Evolutionary conservation across 2,888 invertebrate species (phyloP).

Genomic region (Microchrysa polita): DNA sequence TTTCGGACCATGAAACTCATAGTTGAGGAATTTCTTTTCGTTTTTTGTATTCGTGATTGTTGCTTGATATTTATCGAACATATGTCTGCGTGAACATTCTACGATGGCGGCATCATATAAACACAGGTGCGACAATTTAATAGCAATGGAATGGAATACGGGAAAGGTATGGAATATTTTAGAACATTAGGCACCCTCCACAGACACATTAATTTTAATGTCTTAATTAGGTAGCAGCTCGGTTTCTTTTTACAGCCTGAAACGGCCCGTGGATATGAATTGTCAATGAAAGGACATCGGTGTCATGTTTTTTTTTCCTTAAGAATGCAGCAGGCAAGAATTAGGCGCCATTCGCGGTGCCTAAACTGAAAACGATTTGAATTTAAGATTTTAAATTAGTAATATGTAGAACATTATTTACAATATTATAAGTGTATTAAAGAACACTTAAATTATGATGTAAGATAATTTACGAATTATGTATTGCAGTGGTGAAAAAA

Average conservation of each 20-base stretch:
- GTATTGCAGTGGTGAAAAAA: no score
- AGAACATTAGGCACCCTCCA: constrained; percentile 5
- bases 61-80: constrained; percentile 18
- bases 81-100: constrained; percentile 19
- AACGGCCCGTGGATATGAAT: no score
- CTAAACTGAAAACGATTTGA: no score
- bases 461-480: no score
- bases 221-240: constrained; percentile 13
- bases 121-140: constrained; percentile 31
- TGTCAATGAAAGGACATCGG: no score
- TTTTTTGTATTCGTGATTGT: background rate
- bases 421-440: no score
- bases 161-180: background rate
- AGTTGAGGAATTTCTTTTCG: background rate
- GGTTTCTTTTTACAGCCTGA: background rate
- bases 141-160: constrained; percentile 10
- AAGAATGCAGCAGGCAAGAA: no score
- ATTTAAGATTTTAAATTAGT: no score
- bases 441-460: no score
- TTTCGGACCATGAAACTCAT: background rate
- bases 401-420: no score
- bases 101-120: constrained; percentile 7
- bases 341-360: no score
- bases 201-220: constrained; percentile 27
- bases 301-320: no score